phyloP scores from a whole-genome alignment of 2,888 invertebrate genomes.

The Xanthia icteritia region DNA sequence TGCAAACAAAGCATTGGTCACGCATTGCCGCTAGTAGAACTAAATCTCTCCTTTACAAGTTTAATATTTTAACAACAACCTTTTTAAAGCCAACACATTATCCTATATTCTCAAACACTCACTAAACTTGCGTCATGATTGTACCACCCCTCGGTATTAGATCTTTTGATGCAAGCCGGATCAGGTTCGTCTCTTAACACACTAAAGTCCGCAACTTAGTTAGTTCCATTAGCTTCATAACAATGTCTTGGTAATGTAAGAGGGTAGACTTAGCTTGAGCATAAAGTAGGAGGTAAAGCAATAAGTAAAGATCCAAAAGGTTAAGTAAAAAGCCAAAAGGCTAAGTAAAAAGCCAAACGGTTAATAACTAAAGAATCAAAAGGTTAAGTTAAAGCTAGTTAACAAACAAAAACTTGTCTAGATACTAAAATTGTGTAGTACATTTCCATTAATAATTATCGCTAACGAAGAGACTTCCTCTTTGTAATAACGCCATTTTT shows the following conservation, averaged over 20 bases:
- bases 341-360: background rate
- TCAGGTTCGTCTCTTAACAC: conserved; percentile 18
- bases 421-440: background rate
- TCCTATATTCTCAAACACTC: background rate
- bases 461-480: background rate
- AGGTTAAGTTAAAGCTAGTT: background rate
- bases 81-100: background rate
- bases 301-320: background rate
- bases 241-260: conserved; percentile 34
- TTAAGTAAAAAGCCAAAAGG: background rate
- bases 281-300: conserved; percentile 1
- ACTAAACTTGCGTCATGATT: conserved; percentile 19
- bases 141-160: background rate
- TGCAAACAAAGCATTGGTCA: background rate
- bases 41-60: background rate
- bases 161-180: conserved; percentile 19
- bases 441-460: too few species aligned
- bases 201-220: conserved; percentile 34
- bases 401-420: background rate
- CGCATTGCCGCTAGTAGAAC: background rate
- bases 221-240: conserved; percentile 25
- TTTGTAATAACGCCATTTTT: background rate
- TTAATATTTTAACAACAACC: background rate
- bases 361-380: background rate
- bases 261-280: conserved; percentile 11